These are phyloP conservation scores for Bos taurus DNA, from an alignment of 2,113 vertebrate species.

Conservation along the genomic window ARS-UCD2.0 NC_037355.1:38025501-38026000, in stretches of 20 bases:
- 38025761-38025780: background rate
- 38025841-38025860: background rate
- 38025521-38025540: background rate
- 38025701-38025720: background rate
- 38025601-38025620: background rate
- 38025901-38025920: background rate
- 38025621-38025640: background rate
- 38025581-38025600: background rate
- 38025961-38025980: background rate
- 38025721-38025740: background rate
- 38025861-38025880: background rate
- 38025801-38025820: background rate
- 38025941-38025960: background rate
- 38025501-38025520: background rate
- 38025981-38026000: background rate
- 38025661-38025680: background rate
- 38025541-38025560: background rate
- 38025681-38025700: background rate
- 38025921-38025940: background rate
- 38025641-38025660: background rate
- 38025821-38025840: background rate
- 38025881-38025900: background rate
- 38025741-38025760: background rate
- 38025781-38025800: background rate
- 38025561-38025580: background rate